Evolutionary conservation across 2,797 vertebrate genomes (phyloP).

Genomic region (Echiichthys vipera): DNA sequence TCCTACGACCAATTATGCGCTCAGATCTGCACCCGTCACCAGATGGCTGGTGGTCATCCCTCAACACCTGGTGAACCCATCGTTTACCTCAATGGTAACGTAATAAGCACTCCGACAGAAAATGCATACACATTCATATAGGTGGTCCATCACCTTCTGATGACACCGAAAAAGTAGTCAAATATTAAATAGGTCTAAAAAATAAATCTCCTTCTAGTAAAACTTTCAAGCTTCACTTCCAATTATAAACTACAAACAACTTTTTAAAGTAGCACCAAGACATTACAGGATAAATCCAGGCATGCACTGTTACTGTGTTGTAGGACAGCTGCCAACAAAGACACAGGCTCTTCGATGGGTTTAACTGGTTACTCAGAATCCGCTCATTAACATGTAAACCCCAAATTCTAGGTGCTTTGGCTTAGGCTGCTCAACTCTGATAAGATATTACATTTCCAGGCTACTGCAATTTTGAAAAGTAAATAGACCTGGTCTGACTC

Average conservation of each 20-base stretch:
- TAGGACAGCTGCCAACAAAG: slow-evolving; percentile 23
- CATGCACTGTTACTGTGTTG: not conserved
- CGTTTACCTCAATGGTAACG: not conserved
- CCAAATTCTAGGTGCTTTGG: slow-evolving; percentile 46
- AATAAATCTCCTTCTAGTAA: not conserved
- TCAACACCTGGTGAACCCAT: not conserved
- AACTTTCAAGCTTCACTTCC: slow-evolving; percentile 23
- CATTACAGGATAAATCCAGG: slow-evolving; percentile 21
- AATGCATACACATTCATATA: not conserved
- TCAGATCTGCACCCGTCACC: too few relatives aligned
- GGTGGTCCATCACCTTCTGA: not conserved
- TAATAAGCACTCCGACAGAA: not conserved
- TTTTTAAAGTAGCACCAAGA: slow-evolving; percentile 12
- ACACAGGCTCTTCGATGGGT: slow-evolving; percentile 29
- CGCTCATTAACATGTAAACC: slow-evolving; percentile 65
- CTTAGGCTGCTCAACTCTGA: slow-evolving; percentile 60
- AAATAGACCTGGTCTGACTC: slow-evolving; percentile 36
- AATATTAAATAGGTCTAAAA: slow-evolving; percentile 7
- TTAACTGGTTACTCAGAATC: slow-evolving; percentile 50
- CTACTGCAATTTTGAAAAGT: slow-evolving; percentile 39
- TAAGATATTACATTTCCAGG: slow-evolving; percentile 71
- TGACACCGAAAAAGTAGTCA: not conserved
- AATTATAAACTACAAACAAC: slow-evolving; percentile 28
- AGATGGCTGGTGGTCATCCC: not conserved
- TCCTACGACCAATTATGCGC: too few relatives aligned